Evolutionary conservation across 1,140 invertebrate genomes (phyloP), one percentile per base, ranked within the genome.

Genomic region (Drosophila seguyi): DNA sequence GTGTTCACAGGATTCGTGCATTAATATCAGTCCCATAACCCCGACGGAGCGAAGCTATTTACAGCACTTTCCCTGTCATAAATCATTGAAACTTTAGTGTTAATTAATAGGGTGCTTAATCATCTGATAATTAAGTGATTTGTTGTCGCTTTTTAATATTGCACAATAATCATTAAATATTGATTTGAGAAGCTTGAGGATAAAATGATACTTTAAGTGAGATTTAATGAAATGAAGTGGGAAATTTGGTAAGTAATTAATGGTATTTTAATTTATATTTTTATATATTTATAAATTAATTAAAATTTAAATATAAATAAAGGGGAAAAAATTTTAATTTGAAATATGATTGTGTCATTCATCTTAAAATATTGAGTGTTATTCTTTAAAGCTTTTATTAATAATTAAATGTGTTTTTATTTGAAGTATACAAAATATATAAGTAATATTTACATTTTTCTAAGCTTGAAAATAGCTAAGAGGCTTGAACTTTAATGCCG

Each of bases 101-200:
- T 71, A 59, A 73, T 59, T 72, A 73, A 73, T 59, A 6, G 67
- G 44, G 42, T 72, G 31, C 69, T 72, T 72, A 50, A 72, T 72
- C 67, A 72, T 59, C n/a, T 50, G 29, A 36, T 72, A 72, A 72
- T 59, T 72, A 25, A 72, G 66, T 72, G 53, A 73, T 50, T 72
- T 59, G 67, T 73, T 20, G 38, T 11, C 4, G 16, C 27, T 27
- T 68, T 67, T 68, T 20, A 29, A 34, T 50, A 27, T 42, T 42
- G 29, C 57, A 18, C 29, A 29, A 38, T 47, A 31, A 63, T 44
- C 27, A 45, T 62, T 27, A 36, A 42, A 34, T 25, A 61, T 65
- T 6, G n/a, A 34, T 50, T 58, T n/a, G 25, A 50, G 47, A 10
- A 8, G 8, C 18, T 25, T 59, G 10, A 59, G 27, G 57, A 34